phyloP scores from a whole-genome alignment of 2,113 vertebrate species.

The Coturnix japonica region DNA sequence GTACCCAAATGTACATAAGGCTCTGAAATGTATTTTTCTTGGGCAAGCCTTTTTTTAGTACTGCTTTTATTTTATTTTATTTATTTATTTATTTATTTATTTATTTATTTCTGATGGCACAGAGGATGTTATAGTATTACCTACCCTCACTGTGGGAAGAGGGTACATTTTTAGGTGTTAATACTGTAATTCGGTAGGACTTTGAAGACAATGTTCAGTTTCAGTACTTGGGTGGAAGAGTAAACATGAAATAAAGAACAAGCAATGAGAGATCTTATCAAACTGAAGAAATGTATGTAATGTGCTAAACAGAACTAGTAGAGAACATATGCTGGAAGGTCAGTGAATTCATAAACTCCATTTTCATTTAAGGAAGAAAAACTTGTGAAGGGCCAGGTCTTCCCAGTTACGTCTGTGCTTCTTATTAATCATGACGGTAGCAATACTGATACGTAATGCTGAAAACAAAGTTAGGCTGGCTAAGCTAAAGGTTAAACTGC shows the following conservation, averaged over 20 bases:
- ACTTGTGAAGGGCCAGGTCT: background rate
- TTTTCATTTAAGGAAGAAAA: background rate
- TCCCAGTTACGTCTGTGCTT: background rate
- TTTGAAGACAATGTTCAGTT: conserved; percentile 6
- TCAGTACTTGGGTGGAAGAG: background rate
- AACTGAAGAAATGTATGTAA: background rate
- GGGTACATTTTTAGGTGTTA: background rate
- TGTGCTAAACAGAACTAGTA: background rate
- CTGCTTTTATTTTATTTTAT: background rate
- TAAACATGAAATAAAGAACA: background rate
- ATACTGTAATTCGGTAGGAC: background rate
- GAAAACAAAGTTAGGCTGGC: background rate
- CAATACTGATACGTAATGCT: background rate
- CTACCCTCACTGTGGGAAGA: background rate
- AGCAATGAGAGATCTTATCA: background rate
- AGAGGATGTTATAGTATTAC: background rate
- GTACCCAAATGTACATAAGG: background rate
- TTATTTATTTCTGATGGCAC: background rate
- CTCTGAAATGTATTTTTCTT: background rate
- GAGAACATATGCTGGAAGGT: background rate
- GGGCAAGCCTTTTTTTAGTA: background rate
- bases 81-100: background rate
- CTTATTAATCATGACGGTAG: background rate
- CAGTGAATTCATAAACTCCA: background rate
- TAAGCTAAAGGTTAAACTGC: background rate